Evolutionary conservation across 2,113 vertebrate species (phyloP), one percentile per base, ranked within the genome.

Genomic region (Antechinus flavipes): DNA sequence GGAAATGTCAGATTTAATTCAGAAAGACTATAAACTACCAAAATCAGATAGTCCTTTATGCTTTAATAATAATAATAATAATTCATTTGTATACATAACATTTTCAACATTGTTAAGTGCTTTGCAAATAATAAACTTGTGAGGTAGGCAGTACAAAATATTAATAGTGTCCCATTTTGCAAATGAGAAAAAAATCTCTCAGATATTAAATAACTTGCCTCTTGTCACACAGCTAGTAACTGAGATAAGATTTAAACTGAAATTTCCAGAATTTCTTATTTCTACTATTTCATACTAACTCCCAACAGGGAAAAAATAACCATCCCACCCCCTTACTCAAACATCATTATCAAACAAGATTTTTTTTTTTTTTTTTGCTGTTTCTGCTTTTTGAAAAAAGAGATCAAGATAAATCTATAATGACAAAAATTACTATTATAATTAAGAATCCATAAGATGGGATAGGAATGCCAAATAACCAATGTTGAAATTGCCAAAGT

Each of bases 21-120:
- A 95, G 47, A 95, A 96, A 95, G 68, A 23, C 16, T 84, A 91
- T 55, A 90, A 95, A 94, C 95, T 92, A 54, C 10, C 93, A 6
- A 50, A 90, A 93, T 35, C n/a, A 14, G 93, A 49, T 90, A 94
- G 92, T 84, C n/a, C 68, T 84, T 42, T 0, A 23, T 23, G 14
- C n/a, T 42, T 42, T 84, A 84, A 9, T 84, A 84, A 9, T 42
- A 84, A 42, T 84, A 84, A 76, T 35, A 76, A 5, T 35, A 6
- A 84, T 42, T 42, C 19, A 76, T 84, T 42, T 23, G 8, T 42
- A n/a, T 84, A n/a, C n/a, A 8, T 84, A 84, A 42, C 16, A 42
- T 84, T 84, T 42, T 84, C 35, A 84, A 84, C 16, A 42, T 23
- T 42, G n/a, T 84, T 7, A 84, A 23, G 68, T 84, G 19, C 19